Conservation (phyloP, 2,888 invertebrate species). For the Amphiduros pacificus region DNA sequence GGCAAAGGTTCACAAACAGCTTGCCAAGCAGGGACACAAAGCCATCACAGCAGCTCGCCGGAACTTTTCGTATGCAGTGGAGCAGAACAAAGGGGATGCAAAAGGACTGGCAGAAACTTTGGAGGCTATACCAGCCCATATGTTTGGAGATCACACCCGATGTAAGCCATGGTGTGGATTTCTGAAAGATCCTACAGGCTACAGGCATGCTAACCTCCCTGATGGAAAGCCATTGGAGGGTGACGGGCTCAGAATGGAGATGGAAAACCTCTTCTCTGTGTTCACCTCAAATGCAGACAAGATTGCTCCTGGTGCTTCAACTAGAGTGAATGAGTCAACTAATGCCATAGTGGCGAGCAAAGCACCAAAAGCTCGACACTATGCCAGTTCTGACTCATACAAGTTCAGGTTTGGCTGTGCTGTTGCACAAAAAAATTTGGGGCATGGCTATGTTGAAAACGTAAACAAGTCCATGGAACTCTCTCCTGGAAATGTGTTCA, state of each 20-base stretch:
- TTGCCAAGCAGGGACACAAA: not conserved
- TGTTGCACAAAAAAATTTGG: not conserved
- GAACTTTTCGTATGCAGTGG: not conserved
- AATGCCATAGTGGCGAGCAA: not conserved
- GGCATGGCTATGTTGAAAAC: not conserved
- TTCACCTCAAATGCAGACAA: not conserved
- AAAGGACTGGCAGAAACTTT: not conserved
- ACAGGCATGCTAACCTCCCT: not conserved
- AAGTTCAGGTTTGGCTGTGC: not conserved
- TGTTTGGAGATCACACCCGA: not conserved
- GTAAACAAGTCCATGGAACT: not conserved
- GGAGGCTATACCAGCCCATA: not conserved
- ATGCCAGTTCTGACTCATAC: not conserved
- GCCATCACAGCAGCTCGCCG: not conserved
- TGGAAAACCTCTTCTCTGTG: not conserved
- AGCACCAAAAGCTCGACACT: not conserved
- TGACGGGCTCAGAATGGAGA: not conserved
- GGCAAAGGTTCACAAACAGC: not conserved
- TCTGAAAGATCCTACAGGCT: not conserved
- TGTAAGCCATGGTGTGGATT: not conserved
- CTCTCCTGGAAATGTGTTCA: not conserved
- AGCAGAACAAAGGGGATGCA: not conserved
- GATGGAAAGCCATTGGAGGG: not conserved
- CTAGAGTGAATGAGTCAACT: not conserved
- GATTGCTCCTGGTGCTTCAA: not conserved